Percentiles rank a stretch among this genome's conserved stretches.
phyloP scores from a whole-genome alignment of 2,888 invertebrate genomes.

The Graphium colonna region DNA sequence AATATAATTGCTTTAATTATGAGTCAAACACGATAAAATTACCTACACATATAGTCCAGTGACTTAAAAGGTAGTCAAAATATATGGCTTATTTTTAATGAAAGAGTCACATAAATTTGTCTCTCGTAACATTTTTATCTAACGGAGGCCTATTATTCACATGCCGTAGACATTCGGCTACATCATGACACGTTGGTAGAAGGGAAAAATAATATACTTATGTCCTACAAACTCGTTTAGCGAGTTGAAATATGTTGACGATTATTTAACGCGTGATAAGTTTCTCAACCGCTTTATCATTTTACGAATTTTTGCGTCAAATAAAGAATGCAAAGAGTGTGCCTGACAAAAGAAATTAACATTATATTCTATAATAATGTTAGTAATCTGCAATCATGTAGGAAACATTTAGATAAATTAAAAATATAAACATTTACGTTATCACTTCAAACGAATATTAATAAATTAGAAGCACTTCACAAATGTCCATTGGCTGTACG shows the following conservation, averaged over 20 bases:
- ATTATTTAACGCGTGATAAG: constrained; percentile 6
- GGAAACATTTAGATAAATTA: constrained; percentile 13
- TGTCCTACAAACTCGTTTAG: constrained; percentile 29
- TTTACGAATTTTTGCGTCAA: neutral
- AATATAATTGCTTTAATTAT: too few relatives aligned
- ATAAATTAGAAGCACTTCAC: constrained; percentile 36
- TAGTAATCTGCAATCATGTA: too few relatives aligned
- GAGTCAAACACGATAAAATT: too few relatives aligned
- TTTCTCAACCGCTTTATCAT: constrained; percentile 5
- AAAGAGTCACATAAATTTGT: constrained; percentile 27
- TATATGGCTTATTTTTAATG: constrained; percentile 22
- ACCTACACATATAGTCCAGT: neutral
- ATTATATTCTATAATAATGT: neutral
- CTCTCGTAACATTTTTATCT: constrained; percentile 28
- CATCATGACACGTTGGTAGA: constrained; percentile 28
- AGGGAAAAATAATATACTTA: constrained; percentile 27
- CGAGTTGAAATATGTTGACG: constrained; percentile 35
- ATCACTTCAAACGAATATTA: constrained; percentile 11
- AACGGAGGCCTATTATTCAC: constrained; percentile 23
- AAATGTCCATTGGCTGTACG: constrained; percentile 33
- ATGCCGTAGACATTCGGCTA: constrained; percentile 16
- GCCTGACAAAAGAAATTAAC: neutral
- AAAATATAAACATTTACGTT: constrained; percentile 10
- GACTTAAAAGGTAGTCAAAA: constrained; percentile 14
- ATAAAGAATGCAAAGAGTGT: too few relatives aligned